These are phyloP conservation scores for Luffia ferchaultella DNA, from an alignment of 2,888 invertebrate genomes.

Conservation along the genomic window DNA sequence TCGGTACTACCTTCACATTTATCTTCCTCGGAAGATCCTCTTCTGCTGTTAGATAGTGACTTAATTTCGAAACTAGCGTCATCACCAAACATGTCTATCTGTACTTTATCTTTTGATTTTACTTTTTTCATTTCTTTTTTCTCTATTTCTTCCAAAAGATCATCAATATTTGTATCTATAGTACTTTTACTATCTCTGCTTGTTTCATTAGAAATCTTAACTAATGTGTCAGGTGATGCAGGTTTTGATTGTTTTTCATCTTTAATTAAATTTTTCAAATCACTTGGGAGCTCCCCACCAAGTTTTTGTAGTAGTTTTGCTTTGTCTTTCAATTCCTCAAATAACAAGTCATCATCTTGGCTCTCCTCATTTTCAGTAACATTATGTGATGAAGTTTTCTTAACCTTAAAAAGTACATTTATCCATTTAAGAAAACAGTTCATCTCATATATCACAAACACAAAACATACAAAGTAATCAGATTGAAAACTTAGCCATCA, in stretches of 20 bases:
- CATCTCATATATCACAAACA: neutral
- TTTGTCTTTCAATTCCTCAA: constrained; percentile 52
- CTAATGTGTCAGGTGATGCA: constrained; percentile 21
- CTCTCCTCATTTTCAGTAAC: constrained; percentile 30
- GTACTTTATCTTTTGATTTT: constrained; percentile 21
- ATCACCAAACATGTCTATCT: constrained; percentile 28
- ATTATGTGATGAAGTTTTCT: constrained; percentile 19
- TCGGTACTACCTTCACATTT: constrained; percentile 24
- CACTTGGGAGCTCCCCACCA: constrained; percentile 59
- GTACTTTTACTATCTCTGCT: constrained; percentile 19
- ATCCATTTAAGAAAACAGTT: constrained; percentile 1
- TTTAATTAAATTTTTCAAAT: constrained; percentile 49
- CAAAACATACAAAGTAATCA: constrained; percentile 26
- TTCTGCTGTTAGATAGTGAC: too few species aligned
- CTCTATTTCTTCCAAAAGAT: constrained; percentile 48
- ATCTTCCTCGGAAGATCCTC: constrained; percentile 27
- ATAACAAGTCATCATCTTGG: constrained; percentile 40
- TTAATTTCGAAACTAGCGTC: constrained; percentile 6
- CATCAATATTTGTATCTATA: constrained; percentile 31
- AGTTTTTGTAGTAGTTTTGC: constrained; percentile 59
- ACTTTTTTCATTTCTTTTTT: constrained; percentile 41
- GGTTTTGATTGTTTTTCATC: constrained; percentile 30
- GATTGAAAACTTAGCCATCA: constrained; percentile 65
- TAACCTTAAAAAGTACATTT: neutral
- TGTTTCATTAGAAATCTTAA: constrained; percentile 21